Percentiles rank a stretch among this genome's conserved stretches.
Evolutionary conservation across 2,797 vertebrate species (phyloP).

Genomic region (Phataginus tetradactyla): DNA sequence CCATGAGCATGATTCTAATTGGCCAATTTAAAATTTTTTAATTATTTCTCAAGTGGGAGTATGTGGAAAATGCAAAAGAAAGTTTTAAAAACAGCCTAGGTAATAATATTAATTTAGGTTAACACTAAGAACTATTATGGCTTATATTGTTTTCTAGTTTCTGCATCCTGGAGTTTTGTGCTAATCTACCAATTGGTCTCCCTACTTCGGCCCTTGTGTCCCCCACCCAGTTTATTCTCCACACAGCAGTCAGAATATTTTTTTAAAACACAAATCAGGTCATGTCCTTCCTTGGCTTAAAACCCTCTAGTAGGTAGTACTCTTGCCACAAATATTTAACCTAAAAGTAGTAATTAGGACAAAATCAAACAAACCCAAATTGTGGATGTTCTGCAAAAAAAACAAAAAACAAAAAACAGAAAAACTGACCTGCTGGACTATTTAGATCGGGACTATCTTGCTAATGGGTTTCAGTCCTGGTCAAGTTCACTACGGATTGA

Average conservation of each 20-base stretch:
- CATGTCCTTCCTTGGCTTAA: neutral
- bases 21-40: neutral
- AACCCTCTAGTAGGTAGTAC: neutral
- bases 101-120: conserved; percentile 12
- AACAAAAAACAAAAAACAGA: neutral
- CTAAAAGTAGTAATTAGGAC: conserved; percentile 40
- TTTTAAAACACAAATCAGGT: neutral
- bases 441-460: neutral
- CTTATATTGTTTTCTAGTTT: neutral
- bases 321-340: conserved; percentile 5
- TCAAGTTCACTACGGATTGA: too few relatives aligned
- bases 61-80: conserved; percentile 19
- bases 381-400: neutral
- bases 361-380: conserved; percentile 24
- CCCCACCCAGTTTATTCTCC: neutral
- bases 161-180: neutral
- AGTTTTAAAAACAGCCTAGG: neutral
- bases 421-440: neutral
- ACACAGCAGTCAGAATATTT: neutral
- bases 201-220: neutral
- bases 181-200: neutral
- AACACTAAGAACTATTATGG: neutral
- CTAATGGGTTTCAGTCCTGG: too few relatives aligned
- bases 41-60: conserved; percentile 19
- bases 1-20: neutral